Base-by-base conservation (phyloP, 2,113 vertebrate genomes). In the Forbesichthys agassizii region DNA sequence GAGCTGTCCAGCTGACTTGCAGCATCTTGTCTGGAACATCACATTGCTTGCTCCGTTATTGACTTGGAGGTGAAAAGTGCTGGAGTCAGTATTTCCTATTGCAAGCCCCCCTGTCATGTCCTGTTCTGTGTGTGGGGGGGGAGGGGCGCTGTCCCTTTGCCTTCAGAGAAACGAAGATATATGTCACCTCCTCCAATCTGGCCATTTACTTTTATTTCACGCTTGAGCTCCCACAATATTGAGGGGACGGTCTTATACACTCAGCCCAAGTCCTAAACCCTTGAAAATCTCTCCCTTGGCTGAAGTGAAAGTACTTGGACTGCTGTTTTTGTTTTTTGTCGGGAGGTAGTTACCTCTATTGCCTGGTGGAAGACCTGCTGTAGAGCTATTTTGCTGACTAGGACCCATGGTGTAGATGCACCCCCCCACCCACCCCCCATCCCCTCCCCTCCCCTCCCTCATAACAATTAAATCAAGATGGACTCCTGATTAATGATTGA, bases 171-270 rank as follows among this genome's bases (percentile, higher is more conserved):
- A 88, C 82, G 61, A 86, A 82, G 83, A 91, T 88, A 79, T 90
- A 88, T 90, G 83, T 88, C 68, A 70, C 85, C 78, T 72, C 76
- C 82, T 83, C 74, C 81, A 74, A 73, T 78, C 82, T 84, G 74
- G 71, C 84, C 83, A 86, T 91, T 88, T 90, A 87, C 82, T 89
- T 88, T 89, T 86, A 86, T 89, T 90, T 90, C 86, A 89, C 75
- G 76, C 89, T 85, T 11, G 62, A 87, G 87, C 77, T 85, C 83
- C 80, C 83, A 78, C 83, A 88, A 82, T 89, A 85, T 90, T 74
- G 27, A 67, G 63, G 75, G 81, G 82, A 77, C 74, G 49, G 84
- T 84, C 73, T 73, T 66, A 12, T 58, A 59, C 11, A 18, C 33
- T 33, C 56, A 0, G 47, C 47, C 57, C 77, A 67, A 85, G 84